Evolutionary conservation across 92 coral and sea anemone species (phyloP), one percentile per base, ranked within the genome.

Genomic region (Paragorgia papillata): DNA sequence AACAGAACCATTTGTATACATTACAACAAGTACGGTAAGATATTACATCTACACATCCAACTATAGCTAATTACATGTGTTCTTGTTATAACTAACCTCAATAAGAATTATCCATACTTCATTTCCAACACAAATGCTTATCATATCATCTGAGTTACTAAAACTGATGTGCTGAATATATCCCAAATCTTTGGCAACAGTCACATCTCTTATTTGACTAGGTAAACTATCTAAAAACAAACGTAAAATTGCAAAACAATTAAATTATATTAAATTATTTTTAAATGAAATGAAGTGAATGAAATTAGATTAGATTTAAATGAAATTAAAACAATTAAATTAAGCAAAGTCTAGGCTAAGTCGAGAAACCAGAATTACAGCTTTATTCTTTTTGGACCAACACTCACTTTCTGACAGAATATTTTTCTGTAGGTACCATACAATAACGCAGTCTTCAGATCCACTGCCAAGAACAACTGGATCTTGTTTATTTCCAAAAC

Each of bases 21-120:
- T n/a, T n/a, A n/a, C n/a, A n/a, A n/a, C n/a, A n/a, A n/a, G n/a
- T n/a, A n/a, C n/a, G n/a, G n/a, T n/a, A n/a, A n/a, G n/a, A n/a
- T n/a, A n/a, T n/a, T n/a, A n/a, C n/a, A n/a, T n/a, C n/a, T n/a
- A n/a, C n/a, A n/a, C n/a, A n/a, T n/a, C n/a, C n/a, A n/a, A n/a
- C n/a, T n/a, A n/a, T n/a, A n/a, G n/a, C n/a, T n/a, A n/a, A n/a
- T n/a, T n/a, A n/a, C n/a, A n/a, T n/a, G n/a, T n/a, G n/a, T n/a
- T n/a, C n/a, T n/a, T n/a, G n/a, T n/a, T n/a, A 41, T 22, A 33
- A 35, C 48, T 27, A 9, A 94, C 98, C 97, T 94, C 89, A 57
- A 91, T 80, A 67, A 85, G 88, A 9, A 95, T 76, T 6, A 95
- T 83, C 99, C 99, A 95, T 48, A 95, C 86, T 75, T 95, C 99